These are phyloP conservation scores for Dryas iulia DNA, from an alignment of 1,140 invertebrate genomes.

Conservation along the genomic window DNA sequence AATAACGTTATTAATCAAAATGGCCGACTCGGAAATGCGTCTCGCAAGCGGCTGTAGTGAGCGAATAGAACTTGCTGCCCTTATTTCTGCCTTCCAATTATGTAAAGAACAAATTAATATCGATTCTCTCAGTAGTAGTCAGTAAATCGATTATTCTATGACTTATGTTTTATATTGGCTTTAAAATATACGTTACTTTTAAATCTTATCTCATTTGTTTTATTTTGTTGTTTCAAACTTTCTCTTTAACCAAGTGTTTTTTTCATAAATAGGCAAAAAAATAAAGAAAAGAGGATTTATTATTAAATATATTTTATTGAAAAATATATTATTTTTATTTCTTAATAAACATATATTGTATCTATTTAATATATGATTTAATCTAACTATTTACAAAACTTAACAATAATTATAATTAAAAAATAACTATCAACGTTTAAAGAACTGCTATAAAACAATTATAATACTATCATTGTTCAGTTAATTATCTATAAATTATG, in stretches of 20 bases:
- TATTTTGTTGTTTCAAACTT: neutral
- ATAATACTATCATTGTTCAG: neutral
- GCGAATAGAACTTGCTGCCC: slow-evolving; percentile 90
- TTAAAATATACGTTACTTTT: neutral
- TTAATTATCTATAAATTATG: neutral
- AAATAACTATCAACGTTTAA: neutral
- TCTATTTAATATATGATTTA: slow-evolving; percentile 6
- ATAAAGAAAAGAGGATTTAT: neutral
- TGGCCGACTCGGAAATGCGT: slow-evolving; percentile 91
- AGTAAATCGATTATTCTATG: slow-evolving; percentile 2
- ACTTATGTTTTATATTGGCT: neutral
- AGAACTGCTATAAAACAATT: neutral
- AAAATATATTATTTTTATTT: slow-evolving; percentile 4
- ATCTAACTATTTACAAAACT: neutral
- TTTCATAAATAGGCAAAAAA: neutral
- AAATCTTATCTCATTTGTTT: neutral
- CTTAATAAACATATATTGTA: neutral
- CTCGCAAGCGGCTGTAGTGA: slow-evolving; percentile 89
- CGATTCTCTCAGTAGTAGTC: slow-evolving; percentile 25
- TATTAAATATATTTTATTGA: neutral
- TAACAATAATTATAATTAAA: neutral
- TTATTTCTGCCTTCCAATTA: slow-evolving; percentile 89
- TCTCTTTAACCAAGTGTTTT: neutral
- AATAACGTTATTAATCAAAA: slow-evolving; percentile 87
- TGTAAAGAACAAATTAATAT: slow-evolving; percentile 82